These are phyloP conservation scores for Nineta flava DNA, from an alignment of 2,888 invertebrate genomes.

Conservation along the genomic window DNA sequence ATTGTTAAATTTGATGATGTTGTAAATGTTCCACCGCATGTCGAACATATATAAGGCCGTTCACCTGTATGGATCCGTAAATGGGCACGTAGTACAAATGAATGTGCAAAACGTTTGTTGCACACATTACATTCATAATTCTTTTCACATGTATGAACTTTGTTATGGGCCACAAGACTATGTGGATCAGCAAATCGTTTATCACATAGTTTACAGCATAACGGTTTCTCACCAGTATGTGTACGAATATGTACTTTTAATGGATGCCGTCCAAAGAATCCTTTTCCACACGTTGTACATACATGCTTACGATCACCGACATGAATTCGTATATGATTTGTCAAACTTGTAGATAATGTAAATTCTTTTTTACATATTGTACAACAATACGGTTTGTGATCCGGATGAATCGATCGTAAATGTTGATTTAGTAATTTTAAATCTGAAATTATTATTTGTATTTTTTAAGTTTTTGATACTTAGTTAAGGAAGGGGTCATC, in stretches of 20 bases:
- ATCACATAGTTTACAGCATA: conserved; percentile 22
- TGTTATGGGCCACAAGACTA: conserved; percentile 22
- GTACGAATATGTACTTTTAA: conserved; percentile 22
- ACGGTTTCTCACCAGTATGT: conserved; percentile 23
- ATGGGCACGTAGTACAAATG: conserved; percentile 23
- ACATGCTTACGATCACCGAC: conserved; percentile 22
- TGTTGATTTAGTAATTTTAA: conserved; percentile 20
- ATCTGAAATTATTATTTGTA: conserved; percentile 18
- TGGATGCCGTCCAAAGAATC: conserved; percentile 22
- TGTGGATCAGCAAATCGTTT: conserved; percentile 23
- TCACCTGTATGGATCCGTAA: conserved; percentile 24
- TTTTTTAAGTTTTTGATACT: too few species aligned
- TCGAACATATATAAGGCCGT: conserved; percentile 21
- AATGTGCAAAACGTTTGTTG: conserved; percentile 24
- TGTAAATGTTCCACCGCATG: conserved; percentile 22
- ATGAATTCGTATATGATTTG: conserved; percentile 22
- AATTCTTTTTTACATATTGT: conserved; percentile 21
- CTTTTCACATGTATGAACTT: conserved; percentile 24
- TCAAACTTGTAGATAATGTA: conserved; percentile 17
- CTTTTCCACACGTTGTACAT: conserved; percentile 22
- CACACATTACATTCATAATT: conserved; percentile 23
- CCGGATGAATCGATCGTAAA: conserved; percentile 16
- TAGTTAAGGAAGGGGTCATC: background rate
- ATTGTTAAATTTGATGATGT: conserved; percentile 26
- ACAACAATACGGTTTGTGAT: conserved; percentile 21